Conservation (phyloP, 2,113 vertebrate genomes). For the Hippoglossus stenolepis region DNA sequence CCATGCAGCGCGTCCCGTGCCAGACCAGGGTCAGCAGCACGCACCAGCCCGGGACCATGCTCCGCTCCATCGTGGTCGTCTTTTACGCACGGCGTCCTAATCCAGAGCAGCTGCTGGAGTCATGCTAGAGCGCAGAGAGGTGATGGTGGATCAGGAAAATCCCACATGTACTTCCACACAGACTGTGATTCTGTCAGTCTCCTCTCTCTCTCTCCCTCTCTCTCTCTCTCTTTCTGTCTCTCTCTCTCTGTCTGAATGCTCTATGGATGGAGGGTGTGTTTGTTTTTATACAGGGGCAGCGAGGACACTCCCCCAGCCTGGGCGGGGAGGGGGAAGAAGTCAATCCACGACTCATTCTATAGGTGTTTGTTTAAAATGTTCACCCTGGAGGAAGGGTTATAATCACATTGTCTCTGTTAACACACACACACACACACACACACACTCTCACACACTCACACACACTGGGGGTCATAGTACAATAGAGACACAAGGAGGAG, state of each 20-base stretch:
- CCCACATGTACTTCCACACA: not conserved
- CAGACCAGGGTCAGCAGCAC: conserved; percentile 32
- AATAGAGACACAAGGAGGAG: conserved; percentile 40
- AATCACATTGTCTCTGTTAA: conserved; percentile 52
- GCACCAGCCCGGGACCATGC: conserved; percentile 40
- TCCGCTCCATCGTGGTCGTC: conserved; percentile 51
- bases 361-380: conserved; percentile 81
- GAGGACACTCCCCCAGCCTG: conserved; percentile 67
- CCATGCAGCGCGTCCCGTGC: conserved; percentile 56
- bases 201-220: no score
- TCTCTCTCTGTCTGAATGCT: not conserved
- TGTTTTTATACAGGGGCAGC: conserved; percentile 83
- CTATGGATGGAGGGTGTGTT: conserved; percentile 59
- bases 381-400: conserved; percentile 58
- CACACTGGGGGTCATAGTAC: not conserved
- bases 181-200: no score
- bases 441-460: conserved; percentile 2
- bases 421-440: conserved; percentile 2
- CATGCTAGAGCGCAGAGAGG: not conserved
- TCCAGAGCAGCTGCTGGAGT: not conserved
- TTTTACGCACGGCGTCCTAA: not conserved
- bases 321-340: conserved; percentile 54
- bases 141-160: not conserved
- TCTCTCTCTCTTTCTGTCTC: conserved; percentile 21
- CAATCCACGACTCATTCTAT: conserved; percentile 73